These are phyloP conservation scores for Rhagophthalmus giganteus DNA, from an alignment of 2,888 invertebrate genomes.

Conservation along the genomic window DNA sequence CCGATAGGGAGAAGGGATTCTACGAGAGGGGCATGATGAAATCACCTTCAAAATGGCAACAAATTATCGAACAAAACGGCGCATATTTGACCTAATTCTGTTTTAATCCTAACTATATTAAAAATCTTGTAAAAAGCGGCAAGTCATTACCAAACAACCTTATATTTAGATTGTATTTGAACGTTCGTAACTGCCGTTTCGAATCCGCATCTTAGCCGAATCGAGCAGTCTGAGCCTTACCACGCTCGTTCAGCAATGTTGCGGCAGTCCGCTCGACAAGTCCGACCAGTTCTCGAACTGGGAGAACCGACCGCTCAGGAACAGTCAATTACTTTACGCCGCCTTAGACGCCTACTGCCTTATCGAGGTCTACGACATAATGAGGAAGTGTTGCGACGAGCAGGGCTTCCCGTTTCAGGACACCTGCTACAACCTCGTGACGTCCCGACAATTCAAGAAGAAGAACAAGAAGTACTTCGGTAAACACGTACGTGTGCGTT, in stretches of 20 bases:
- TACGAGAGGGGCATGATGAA: no score
- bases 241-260: slow-evolving; percentile 73
- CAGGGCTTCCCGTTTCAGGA: slow-evolving; percentile 66
- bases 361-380: slow-evolving; percentile 73
- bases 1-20: no score
- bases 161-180: no score
- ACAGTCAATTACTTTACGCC: slow-evolving; percentile 79
- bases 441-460: slow-evolving; percentile 55
- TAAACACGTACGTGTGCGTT: no score
- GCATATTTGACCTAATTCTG: no score
- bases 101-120: no score
- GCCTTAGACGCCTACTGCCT: slow-evolving; percentile 89
- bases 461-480: slow-evolving; percentile 49
- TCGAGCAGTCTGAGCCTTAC: slow-evolving; percentile 61
- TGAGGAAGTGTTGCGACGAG: slow-evolving; percentile 58
- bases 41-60: no score
- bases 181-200: no score
- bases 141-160: no score
- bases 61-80: no score
- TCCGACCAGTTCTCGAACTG: slow-evolving; percentile 92
- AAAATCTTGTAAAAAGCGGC: no score
- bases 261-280: slow-evolving; percentile 79
- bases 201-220: slow-evolving; percentile 27
- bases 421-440: slow-evolving; percentile 63
- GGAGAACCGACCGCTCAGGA: slow-evolving; percentile 79